Conservation (phyloP, 2,888 invertebrate species). For the Phortica magna region DNA sequence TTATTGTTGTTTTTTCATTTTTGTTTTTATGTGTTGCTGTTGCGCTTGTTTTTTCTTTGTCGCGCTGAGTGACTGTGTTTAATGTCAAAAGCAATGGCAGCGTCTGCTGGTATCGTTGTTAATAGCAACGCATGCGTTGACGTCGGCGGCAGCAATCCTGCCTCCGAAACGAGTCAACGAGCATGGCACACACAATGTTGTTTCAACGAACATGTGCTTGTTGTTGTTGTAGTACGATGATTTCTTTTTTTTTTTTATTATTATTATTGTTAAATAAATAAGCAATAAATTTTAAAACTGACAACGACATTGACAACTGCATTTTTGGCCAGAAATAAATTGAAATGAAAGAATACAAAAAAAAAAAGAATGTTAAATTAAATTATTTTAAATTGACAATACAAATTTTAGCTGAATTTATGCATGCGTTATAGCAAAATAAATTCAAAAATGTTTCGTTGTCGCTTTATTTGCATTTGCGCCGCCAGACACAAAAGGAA, state of each 20-base stretch:
- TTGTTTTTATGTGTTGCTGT: background rate
- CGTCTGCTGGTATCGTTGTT: conserved; percentile 6
- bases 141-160: conserved; percentile 13
- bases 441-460: background rate
- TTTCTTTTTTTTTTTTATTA: conserved; percentile 33
- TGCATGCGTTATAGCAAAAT: background rate
- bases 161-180: background rate
- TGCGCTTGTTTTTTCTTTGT: conserved; percentile 5
- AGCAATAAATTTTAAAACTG: conserved; percentile 63
- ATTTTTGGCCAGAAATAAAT: conserved; percentile 40
- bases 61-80: background rate
- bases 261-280: conserved; percentile 68
- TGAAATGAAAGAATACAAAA: conserved; percentile 18
- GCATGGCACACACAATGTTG: background rate
- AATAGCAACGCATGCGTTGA: background rate
- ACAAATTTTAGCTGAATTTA: background rate
- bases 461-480: background rate
- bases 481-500: background rate
- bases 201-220: background rate
- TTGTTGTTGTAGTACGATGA: conserved; percentile 24
- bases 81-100: background rate
- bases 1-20: too few relatives aligned
- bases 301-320: conserved; percentile 51
- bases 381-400: background rate
- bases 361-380: background rate